These are phyloP conservation scores for Entomobrya multifasciata DNA, from an alignment of 2,888 invertebrate species.

Conservation along the genomic window DNA sequence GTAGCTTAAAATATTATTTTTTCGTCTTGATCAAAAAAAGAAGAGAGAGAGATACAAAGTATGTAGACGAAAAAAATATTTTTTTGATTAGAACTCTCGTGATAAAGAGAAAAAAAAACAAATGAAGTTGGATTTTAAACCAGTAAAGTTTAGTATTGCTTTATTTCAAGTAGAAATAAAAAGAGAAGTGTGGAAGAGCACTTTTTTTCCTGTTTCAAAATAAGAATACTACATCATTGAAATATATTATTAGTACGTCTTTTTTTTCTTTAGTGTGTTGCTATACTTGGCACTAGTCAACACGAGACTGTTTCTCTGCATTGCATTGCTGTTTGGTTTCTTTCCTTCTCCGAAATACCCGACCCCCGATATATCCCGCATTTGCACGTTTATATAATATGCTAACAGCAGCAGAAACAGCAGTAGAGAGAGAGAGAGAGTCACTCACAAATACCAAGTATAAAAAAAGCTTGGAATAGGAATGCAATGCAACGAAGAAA, in stretches of 20 bases:
- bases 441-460: too few species aligned
- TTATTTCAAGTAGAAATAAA: background rate
- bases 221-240: slow-evolving; percentile 2
- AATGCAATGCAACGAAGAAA: background rate
- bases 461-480: background rate
- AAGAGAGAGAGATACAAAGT: background rate
- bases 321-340: slow-evolving; percentile 35
- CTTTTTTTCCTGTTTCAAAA: background rate
- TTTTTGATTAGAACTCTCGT: background rate
- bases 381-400: slow-evolving; percentile 34
- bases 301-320: slow-evolving; percentile 48
- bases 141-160: background rate
- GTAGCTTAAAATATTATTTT: slow-evolving; percentile 29
- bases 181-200: background rate
- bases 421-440: slow-evolving; percentile 1
- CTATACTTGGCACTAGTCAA: slow-evolving; percentile 55
- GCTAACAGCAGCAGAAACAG: background rate
- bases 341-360: slow-evolving; percentile 52
- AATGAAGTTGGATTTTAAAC: background rate
- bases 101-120: background rate
- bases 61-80: background rate
- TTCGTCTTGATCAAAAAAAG: background rate
- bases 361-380: slow-evolving; percentile 59
- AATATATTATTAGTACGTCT: background rate
- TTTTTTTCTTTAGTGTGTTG: background rate